Evolutionary conservation across 2,888 invertebrate genomes (phyloP).

Genomic region (Idaea aversata): DNA sequence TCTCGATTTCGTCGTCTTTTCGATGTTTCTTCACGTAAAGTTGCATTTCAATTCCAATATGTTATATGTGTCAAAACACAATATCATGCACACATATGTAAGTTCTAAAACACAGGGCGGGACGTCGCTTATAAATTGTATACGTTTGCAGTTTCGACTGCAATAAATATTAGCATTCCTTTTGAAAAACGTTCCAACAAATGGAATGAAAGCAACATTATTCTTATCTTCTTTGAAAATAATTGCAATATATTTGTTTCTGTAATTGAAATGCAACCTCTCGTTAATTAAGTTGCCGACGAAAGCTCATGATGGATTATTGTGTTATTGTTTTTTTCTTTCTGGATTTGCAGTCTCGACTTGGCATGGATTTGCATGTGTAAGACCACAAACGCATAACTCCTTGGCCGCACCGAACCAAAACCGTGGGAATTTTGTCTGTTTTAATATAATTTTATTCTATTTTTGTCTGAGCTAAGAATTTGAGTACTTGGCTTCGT

Average conservation of each 20-base stretch:
- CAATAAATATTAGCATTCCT: neutral
- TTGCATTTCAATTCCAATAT: neutral
- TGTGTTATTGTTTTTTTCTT: constrained; percentile 57
- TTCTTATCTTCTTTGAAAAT: constrained; percentile 23
- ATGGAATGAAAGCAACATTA: neutral
- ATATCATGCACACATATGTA: neutral
- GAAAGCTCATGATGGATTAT: constrained; percentile 69
- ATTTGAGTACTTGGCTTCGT: constrained; percentile 27
- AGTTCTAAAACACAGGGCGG: neutral
- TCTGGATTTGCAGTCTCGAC: constrained; percentile 31
- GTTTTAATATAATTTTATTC: constrained; percentile 44
- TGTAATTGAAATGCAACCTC: constrained; percentile 65
- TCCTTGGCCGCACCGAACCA: constrained; percentile 39
- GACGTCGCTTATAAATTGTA: neutral
- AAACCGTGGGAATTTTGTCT: constrained; percentile 61
- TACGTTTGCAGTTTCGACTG: neutral
- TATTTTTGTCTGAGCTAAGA: constrained; percentile 63
- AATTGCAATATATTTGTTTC: constrained; percentile 62
- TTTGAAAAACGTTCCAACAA: constrained; percentile 1
- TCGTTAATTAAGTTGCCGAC: constrained; percentile 68
- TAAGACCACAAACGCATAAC: constrained; percentile 65
- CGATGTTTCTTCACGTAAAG: neutral
- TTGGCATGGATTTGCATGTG: constrained; percentile 70
- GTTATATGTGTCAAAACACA: neutral
- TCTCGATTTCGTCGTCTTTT: neutral